Conservation (phyloP, 2,797 vertebrate genomes). For the Ataeniobius toweri region DNA sequence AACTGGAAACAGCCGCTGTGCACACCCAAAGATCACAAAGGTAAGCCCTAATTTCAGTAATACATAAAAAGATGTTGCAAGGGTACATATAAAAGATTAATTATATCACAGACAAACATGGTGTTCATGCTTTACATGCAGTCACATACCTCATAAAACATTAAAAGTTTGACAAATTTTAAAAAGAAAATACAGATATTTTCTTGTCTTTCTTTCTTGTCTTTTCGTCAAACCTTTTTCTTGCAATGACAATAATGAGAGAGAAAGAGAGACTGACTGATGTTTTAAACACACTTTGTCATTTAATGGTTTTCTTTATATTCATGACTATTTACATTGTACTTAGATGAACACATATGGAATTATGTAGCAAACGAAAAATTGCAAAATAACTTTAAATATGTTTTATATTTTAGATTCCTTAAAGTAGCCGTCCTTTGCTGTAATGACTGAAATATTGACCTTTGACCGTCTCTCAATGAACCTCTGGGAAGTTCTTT, state of each 20-base stretch:
- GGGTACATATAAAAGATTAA: background rate
- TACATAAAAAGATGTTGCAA: slow-evolving; percentile 50
- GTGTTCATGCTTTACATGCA: background rate
- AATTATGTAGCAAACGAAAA: too few species aligned
- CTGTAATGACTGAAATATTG: too few species aligned
- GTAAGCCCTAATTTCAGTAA: slow-evolving; percentile 80
- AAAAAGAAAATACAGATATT: background rate
- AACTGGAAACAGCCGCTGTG: slow-evolving; percentile 89
- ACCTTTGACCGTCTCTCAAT: too few species aligned
- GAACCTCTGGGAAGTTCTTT: too few species aligned
- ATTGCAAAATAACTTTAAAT: too few species aligned
- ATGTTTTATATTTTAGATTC: too few species aligned
- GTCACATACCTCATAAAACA: background rate
- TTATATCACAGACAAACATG: background rate
- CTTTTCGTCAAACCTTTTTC: background rate
- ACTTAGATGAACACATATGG: too few species aligned
- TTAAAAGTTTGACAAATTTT: background rate
- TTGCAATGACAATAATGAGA: background rate
- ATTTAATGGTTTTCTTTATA: too few species aligned
- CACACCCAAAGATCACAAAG: slow-evolving; percentile 93
- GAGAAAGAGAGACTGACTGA: too few species aligned
- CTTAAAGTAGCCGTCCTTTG: too few species aligned
- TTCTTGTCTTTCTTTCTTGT: background rate
- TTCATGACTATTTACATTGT: too few species aligned
- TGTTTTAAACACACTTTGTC: too few species aligned